These are phyloP conservation scores for Phrynosoma platyrhinos DNA, from an alignment of 2,113 vertebrate genomes.

Conservation along the genomic window DNA sequence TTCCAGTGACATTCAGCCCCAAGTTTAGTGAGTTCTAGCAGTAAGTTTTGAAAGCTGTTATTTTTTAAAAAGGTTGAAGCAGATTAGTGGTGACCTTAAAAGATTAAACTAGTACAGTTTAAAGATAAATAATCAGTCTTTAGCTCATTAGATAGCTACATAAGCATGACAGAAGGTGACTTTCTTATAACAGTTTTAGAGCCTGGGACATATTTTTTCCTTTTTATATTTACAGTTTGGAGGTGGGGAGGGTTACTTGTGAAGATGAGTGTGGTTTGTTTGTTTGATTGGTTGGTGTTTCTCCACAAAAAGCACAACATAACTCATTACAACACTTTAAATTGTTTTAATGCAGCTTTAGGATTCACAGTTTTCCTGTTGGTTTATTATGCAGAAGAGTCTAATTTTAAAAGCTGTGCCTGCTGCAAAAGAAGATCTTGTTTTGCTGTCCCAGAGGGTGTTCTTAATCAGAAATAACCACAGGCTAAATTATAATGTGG, in stretches of 20 bases:
- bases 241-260: constrained; percentile 39
- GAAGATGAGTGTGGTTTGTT: constrained; percentile 34
- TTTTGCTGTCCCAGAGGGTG: constrained; percentile 81
- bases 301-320: constrained; percentile 48
- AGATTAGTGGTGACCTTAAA: constrained; percentile 74
- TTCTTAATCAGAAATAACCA: constrained; percentile 86
- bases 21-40: constrained; percentile 67
- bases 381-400: constrained; percentile 73
- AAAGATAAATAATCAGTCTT: constrained; percentile 76
- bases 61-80: constrained; percentile 73
- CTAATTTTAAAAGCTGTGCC: constrained; percentile 73
- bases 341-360: constrained; percentile 67
- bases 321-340: constrained; percentile 71
- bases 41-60: constrained; percentile 72
- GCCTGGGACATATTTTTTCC: constrained; percentile 53
- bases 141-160: constrained; percentile 73
- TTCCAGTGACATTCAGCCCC: constrained; percentile 61
- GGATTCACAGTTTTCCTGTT: constrained; percentile 73
- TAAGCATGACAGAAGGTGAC: constrained; percentile 76
- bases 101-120: constrained; percentile 72
- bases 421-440: constrained; percentile 77
- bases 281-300: constrained; percentile 25
- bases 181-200: constrained; percentile 68
- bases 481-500: constrained; percentile 78
- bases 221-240: constrained; percentile 70